phyloP scores from a whole-genome alignment of 2,113 vertebrate genomes.

The Dromiciops gliroides region DNA sequence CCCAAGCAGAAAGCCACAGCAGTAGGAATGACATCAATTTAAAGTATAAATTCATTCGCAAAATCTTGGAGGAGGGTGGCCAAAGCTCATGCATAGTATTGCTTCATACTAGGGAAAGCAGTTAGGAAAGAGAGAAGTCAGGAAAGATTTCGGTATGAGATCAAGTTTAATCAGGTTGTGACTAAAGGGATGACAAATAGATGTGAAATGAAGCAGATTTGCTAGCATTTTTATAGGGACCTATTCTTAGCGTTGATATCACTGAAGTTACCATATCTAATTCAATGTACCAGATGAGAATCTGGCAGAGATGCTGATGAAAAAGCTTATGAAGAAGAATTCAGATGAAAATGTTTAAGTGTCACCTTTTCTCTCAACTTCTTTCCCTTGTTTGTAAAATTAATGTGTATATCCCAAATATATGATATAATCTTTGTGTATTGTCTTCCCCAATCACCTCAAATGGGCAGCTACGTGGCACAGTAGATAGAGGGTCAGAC shows the following conservation, averaged over 20 bases:
- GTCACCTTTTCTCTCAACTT: neutral
- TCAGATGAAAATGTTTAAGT: neutral
- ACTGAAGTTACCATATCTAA: neutral
- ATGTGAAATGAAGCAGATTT: neutral
- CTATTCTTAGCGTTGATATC: neutral
- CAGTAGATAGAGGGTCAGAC: neutral
- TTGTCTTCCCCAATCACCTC: neutral
- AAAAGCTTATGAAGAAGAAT: neutral
- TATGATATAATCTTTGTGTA: neutral
- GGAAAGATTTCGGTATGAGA: neutral
- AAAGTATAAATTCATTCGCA: neutral
- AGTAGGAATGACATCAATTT: neutral
- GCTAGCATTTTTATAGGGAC: neutral
- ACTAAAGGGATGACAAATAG: neutral
- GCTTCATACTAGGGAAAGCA: neutral
- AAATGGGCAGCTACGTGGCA: neutral
- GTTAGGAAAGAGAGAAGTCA: neutral
- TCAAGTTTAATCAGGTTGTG: neutral
- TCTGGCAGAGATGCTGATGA: neutral
- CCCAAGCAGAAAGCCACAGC: neutral
- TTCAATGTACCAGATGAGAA: neutral
- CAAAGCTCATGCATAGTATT: neutral
- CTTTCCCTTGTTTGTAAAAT: neutral
- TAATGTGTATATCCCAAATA: neutral
- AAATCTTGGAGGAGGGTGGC: neutral